Percentiles rank a stretch among this genome's conserved stretches.
Conservation (phyloP, 2,113 vertebrate species). For the Apteryx mantelli region DNA sequence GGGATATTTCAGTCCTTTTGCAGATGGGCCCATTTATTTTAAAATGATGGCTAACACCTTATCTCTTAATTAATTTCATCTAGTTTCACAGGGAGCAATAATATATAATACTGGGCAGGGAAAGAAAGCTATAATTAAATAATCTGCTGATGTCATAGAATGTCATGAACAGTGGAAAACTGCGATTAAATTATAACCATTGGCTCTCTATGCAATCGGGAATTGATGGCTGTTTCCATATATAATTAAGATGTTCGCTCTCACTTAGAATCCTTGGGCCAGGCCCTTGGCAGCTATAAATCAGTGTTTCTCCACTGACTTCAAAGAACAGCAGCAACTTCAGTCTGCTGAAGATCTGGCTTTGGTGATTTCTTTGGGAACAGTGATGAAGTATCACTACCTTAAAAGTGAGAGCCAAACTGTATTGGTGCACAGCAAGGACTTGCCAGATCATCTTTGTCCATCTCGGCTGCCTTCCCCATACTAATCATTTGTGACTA, state of each 20-base stretch:
- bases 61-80: conserved; percentile 51
- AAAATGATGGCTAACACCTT: conserved; percentile 15
- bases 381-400: background rate
- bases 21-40: background rate
- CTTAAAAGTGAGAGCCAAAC: background rate
- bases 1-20: background rate
- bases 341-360: background rate
- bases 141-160: background rate
- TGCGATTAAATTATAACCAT: conserved; percentile 36
- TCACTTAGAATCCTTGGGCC: conserved; percentile 1
- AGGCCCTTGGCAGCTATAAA: background rate
- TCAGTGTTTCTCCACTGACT: background rate
- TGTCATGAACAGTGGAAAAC: conserved; percentile 34
- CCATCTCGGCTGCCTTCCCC: background rate
- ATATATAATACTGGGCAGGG: background rate
- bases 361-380: background rate
- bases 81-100: conserved; percentile 14
- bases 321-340: background rate
- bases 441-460: background rate
- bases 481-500: background rate
- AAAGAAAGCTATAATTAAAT: conserved; percentile 44
- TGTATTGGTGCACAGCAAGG: background rate
- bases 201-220: conserved; percentile 14
- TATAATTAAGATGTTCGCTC: background rate
- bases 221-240: conserved; percentile 26